Evolutionary conservation across 2,113 vertebrate genomes (phyloP), one percentile per base, ranked within the genome.

Genomic region (Loxodonta africana): DNA sequence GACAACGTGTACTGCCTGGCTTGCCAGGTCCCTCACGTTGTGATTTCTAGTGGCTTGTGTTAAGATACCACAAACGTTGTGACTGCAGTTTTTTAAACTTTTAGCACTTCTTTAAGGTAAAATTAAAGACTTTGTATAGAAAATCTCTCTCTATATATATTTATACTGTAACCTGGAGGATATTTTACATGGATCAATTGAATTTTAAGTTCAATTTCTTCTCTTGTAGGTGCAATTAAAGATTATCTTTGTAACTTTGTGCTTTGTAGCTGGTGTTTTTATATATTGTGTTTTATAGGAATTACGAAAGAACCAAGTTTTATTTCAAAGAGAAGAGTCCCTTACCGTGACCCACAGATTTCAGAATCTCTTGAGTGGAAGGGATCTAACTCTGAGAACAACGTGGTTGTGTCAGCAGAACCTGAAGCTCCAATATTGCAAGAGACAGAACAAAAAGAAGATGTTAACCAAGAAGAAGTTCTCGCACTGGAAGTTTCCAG

Each of bases 231-330:
- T 74, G 7, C 84, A 83, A 78, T 63, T 95, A 46, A 86, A 65
- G 77, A 53, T 84, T 83, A 17, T 53, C 78, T 95, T 77, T 91
- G 41, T 89, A 44, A 89, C 48, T 84, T 85, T 71, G 57, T 92
- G 33, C n/a, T 91, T 90, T 85, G 57, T 82, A 77, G 76, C 30
- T 84, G 17, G 37, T 87, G 5, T 88, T 92, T 95, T 94, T 96
- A 17, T 93, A 9, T 71, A 25, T 21, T 83, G 0, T 96, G 28
- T 97, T 97, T 98, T 98, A 87, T 93, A 99, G 99, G 99, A 97
- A 99, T 99, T 94, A 97, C 97, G 0, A 99, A 95, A 98, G 99
- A 99, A 88, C 99, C 99, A 88, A 98, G 98, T 90, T 99, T 99
- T 98, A 98, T 99, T 98, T 99, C 99, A 81, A 99, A 99, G 98